Percentiles rank a stretch among this genome's conserved stretches.
Conservation (phyloP, 2,888 invertebrate genomes). For the Odiellus spinosus region DNA sequence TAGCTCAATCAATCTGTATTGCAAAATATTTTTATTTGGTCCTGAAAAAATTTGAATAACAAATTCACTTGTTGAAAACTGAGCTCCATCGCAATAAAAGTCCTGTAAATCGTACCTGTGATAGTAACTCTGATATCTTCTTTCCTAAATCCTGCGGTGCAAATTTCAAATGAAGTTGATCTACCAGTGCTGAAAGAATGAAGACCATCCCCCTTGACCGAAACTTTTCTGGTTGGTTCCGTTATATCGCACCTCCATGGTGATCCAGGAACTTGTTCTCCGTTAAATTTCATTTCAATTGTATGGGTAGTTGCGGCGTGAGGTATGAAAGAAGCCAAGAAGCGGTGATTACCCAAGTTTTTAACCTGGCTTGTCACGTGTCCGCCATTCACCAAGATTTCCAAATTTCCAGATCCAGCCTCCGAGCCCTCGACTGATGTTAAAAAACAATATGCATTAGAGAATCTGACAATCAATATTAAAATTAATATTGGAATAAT, state of each 20-base stretch:
- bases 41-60: slow-evolving; percentile 40
- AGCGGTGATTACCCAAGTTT: slow-evolving; percentile 68
- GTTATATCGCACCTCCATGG: slow-evolving; percentile 25
- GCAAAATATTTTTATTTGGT: slow-evolving; percentile 66
- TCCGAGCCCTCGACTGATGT: slow-evolving; percentile 74
- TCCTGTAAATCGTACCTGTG: slow-evolving; percentile 32
- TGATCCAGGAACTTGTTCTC: slow-evolving; percentile 29
- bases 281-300: slow-evolving; percentile 85
- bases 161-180: slow-evolving; percentile 75
- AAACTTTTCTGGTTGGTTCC: slow-evolving; percentile 9
- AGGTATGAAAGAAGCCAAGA: slow-evolving; percentile 57
- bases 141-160: slow-evolving; percentile 44
- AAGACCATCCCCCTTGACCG: slow-evolving; percentile 53
- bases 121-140: slow-evolving; percentile 41
- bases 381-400: slow-evolving; percentile 86
- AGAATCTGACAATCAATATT: too few relatives aligned
- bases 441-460: background rate
- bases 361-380: slow-evolving; percentile 86
- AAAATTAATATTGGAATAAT: too few relatives aligned
- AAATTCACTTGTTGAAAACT: background rate
- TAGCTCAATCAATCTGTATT: slow-evolving; percentile 65
- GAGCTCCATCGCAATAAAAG: too few relatives aligned
- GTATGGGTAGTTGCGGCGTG: slow-evolving; percentile 25
- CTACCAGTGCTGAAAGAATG: slow-evolving; percentile 77
- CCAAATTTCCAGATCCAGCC: slow-evolving; percentile 92